Evolutionary conservation across 2,113 vertebrate genomes (phyloP), one percentile per base, ranked within the genome.

Genomic region (Riparia riparia): DNA sequence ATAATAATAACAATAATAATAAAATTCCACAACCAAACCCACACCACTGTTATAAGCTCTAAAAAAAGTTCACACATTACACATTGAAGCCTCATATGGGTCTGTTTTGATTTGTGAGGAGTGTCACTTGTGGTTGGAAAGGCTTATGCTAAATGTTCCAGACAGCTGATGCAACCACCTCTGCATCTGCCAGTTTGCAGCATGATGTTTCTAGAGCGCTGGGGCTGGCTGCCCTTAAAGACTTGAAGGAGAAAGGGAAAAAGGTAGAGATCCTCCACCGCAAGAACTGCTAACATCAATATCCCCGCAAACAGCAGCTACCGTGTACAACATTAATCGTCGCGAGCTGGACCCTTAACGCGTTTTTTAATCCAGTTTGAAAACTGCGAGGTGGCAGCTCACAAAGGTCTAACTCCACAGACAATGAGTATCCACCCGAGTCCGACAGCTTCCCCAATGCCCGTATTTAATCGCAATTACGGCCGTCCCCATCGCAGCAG

Each of bases 61-160:
- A 72, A 82, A 84, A 92, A 94, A 97, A 98, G 96, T 97, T 97
- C 92, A 90, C 82, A 86, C 76, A n/a, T 19, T 72, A 90, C 82
- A 86, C 76, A n/a, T 19, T 72, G 81, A 89, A 96, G 83, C 89
- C 92, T 86, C 81, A 92, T 91, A 95, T 84, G 95, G 94, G 89
- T 96, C 95, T 97, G 96, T 91, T 97, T 90, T 97, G 96, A 95
- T 95, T 83, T 96, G 83, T 31, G 90, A 94, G 66, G 89, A 95
- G 69, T 84, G 91, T 94, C 80, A 92, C n/a, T 47, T 93, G 91
- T 92, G 91, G 81, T 73, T 93, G 77, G 90, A 95, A 95, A 89
- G 83, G 83, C 78, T 97, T 93, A 89, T 82, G 93, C 94, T 95
- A 92, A 93, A 74, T 94, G 81, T 96, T 93, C 78, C 96, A 95